These are phyloP conservation scores for Portevinia maculata DNA, from an alignment of 2,888 invertebrate species.

Conservation along the genomic window DNA sequence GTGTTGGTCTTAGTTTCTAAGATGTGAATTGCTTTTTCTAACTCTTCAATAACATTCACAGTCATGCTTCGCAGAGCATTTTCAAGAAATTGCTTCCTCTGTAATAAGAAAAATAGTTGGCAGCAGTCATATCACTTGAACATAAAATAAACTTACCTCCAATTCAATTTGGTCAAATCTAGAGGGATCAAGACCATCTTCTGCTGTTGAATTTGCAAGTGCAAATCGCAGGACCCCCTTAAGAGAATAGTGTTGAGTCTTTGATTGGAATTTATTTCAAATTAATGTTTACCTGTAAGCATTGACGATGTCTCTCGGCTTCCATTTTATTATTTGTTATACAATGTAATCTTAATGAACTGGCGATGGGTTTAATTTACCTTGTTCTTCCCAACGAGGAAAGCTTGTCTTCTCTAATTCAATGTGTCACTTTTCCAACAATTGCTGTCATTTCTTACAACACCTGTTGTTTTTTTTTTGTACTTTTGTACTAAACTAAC, in stretches of 20 bases:
- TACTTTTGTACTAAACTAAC: too few relatives aligned
- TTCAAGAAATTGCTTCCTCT: constrained; percentile 85
- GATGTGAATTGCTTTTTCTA: constrained; percentile 86
- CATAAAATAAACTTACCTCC: constrained; percentile 12
- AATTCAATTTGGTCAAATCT: constrained; percentile 84
- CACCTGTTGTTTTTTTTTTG: too few relatives aligned
- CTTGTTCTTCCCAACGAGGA: neutral
- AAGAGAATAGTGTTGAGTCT: constrained; percentile 77
- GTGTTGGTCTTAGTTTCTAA: constrained; percentile 84
- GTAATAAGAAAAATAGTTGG: neutral
- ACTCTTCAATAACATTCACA: constrained; percentile 87
- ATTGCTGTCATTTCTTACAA: neutral
- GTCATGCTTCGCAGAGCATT: constrained; percentile 88
- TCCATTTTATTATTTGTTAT: neutral
- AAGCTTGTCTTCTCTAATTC: neutral
- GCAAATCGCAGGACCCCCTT: constrained; percentile 88
- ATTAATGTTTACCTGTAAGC: constrained; percentile 11
- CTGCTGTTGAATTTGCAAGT: constrained; percentile 86
- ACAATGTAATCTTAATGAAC: neutral
- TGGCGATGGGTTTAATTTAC: neutral
- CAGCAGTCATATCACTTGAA: neutral
- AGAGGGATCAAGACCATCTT: constrained; percentile 84
- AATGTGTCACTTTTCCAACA: constrained; percentile 2
- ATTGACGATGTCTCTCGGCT: constrained; percentile 1
- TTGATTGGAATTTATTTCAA: neutral